Percentiles rank a stretch among this genome's conserved stretches.
Evolutionary conservation across 2,797 vertebrate genomes (phyloP).

Genomic region (Ctenopoma kingsleyae): DNA sequence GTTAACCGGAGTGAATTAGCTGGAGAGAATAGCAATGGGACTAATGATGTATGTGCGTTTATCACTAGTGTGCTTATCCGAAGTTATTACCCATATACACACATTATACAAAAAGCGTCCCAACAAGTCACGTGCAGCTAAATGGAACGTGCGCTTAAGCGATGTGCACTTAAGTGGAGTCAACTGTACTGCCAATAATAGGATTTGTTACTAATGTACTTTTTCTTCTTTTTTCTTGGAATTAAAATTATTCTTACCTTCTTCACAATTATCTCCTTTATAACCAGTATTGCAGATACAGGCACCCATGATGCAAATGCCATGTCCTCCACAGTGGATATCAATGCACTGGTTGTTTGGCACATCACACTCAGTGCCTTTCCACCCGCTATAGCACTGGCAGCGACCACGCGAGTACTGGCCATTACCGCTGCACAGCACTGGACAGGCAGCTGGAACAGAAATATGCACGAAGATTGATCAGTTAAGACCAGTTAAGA

Average conservation of each 20-base stretch:
- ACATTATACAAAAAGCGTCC: too few species aligned
- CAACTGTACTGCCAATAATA: too few species aligned
- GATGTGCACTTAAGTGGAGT: too few species aligned
- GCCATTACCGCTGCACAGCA: constrained; percentile 96
- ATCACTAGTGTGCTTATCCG: too few species aligned
- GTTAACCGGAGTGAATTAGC: too few species aligned
- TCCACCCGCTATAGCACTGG: constrained; percentile 98
- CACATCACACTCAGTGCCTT: constrained; percentile 96
- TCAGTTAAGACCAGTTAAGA: constrained; percentile 1
- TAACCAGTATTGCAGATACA: constrained; percentile 97
- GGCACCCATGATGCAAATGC: constrained; percentile 95
- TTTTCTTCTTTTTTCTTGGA: not conserved
- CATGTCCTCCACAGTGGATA: constrained; percentile 94
- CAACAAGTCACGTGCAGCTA: too few species aligned
- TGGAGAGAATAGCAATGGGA: too few species aligned
- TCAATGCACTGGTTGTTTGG: constrained; percentile 95
- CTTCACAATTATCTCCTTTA: constrained; percentile 97
- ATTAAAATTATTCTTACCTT: constrained; percentile 87
- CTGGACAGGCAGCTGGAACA: constrained; percentile 91
- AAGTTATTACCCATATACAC: too few species aligned
- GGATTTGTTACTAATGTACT: not conserved
- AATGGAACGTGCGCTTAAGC: too few species aligned
- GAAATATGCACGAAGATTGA: constrained; percentile 7
- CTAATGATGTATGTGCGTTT: too few species aligned
- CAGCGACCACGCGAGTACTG: constrained; percentile 98